A percentile compares a stretch with the other conserved stretches of the same genome.
Evolutionary conservation across 2,797 vertebrate genomes (phyloP).

Genomic region (Sebastes kiyomatsui): DNA sequence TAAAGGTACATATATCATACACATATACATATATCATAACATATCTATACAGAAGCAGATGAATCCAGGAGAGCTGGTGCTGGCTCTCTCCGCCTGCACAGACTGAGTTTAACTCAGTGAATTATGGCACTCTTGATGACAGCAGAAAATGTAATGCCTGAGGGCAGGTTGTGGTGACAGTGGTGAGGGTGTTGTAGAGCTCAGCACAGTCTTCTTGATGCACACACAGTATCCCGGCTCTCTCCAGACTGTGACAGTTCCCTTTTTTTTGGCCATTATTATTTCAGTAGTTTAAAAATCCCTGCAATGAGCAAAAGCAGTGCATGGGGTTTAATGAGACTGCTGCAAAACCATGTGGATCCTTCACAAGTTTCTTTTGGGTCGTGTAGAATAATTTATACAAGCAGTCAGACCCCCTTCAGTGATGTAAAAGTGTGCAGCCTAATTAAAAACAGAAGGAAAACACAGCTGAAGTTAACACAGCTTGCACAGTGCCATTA

Average conservation of each 20-base stretch:
- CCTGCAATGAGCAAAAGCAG: no score
- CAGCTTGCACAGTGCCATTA: background rate
- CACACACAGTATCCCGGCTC: background rate
- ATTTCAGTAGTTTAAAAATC: background rate
- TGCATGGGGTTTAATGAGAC: no score
- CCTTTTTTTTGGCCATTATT: background rate
- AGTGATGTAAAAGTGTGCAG: background rate
- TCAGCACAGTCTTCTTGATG: background rate
- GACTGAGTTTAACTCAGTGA: background rate
- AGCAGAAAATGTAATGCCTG: constrained; percentile 25
- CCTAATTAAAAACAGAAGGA: constrained; percentile 1
- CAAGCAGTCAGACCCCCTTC: background rate
- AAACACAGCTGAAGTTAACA: background rate
- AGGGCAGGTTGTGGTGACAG: constrained; percentile 26
- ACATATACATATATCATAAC: no score
- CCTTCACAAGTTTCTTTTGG: background rate
- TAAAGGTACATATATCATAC: no score
- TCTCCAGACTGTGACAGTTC: background rate
- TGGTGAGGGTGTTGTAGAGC: background rate
- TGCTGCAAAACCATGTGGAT: background rate
- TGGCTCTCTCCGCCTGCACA: background rate
- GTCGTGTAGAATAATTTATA: background rate
- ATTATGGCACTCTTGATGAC: constrained; percentile 19
- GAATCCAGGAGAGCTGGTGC: background rate
- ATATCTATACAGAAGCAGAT: background rate